A percentile compares a stretch with the other conserved stretches of the same genome.
phyloP scores from a whole-genome alignment of 1,140 invertebrate species.

The Apis mellifera region Amel_HAv3.1 CM009936.2:11787001-11787500 shows the following conservation, averaged over 20 bases:
- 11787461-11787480: conserved; percentile 40
- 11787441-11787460: conserved; percentile 50
- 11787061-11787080: conserved; percentile 11
- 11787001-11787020: neutral
- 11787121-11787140: conserved; percentile 18
- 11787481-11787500: conserved; percentile 40
- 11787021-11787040: neutral
- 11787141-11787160: neutral
- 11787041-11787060: neutral
- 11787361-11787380: neutral
- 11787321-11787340: neutral
- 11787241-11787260: conserved; percentile 58
- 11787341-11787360: neutral
- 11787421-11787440: conserved; percentile 56
- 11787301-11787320: conserved; percentile 45
- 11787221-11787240: conserved; percentile 51
- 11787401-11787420: neutral
- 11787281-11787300: conserved; percentile 42
- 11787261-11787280: conserved; percentile 46
- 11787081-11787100: conserved; percentile 42
- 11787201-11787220: conserved; percentile 45
- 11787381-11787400: neutral
- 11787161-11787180: neutral
- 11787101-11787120: conserved; percentile 43
- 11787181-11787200: conserved; percentile 26